Evolutionary conservation across 2,113 vertebrate genomes (phyloP).

Genomic region (Nanger granti): DNA sequence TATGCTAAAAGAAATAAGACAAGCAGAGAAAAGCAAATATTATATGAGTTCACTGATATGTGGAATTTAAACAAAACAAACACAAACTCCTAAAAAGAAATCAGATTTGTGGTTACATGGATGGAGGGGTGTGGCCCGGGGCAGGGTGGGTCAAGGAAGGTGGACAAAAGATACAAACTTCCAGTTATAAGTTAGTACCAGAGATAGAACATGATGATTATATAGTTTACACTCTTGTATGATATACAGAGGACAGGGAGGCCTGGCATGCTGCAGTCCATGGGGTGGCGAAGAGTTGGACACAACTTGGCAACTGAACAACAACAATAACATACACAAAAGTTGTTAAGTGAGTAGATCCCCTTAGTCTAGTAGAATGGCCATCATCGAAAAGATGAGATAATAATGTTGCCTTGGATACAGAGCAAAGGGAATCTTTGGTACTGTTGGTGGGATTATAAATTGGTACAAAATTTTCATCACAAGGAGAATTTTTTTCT

Average conservation of each 20-base stretch:
- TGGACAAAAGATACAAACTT: neutral
- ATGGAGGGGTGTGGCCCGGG: neutral
- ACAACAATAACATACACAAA: neutral
- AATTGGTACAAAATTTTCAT: neutral
- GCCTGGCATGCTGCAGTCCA: neutral
- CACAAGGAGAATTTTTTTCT: neutral
- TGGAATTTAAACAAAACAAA: neutral
- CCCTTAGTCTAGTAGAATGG: neutral
- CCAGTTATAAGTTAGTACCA: neutral
- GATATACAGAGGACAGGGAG: neutral
- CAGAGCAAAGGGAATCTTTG: neutral
- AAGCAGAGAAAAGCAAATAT: neutral
- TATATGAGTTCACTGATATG: neutral
- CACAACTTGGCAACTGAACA: neutral
- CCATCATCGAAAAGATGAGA: neutral
- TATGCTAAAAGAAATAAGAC: neutral
- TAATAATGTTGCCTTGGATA: neutral
- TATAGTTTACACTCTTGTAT: neutral
- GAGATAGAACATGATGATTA: neutral
- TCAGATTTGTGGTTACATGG: neutral
- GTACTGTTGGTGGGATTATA: neutral
- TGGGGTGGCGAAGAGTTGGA: neutral
- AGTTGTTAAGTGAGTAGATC: neutral
- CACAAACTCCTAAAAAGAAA: neutral
- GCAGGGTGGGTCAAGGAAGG: neutral